A percentile compares a stretch with the other conserved stretches of the same genome.
phyloP scores from a whole-genome alignment of 2,888 invertebrate species.

The Oscheius onirici region DNA sequence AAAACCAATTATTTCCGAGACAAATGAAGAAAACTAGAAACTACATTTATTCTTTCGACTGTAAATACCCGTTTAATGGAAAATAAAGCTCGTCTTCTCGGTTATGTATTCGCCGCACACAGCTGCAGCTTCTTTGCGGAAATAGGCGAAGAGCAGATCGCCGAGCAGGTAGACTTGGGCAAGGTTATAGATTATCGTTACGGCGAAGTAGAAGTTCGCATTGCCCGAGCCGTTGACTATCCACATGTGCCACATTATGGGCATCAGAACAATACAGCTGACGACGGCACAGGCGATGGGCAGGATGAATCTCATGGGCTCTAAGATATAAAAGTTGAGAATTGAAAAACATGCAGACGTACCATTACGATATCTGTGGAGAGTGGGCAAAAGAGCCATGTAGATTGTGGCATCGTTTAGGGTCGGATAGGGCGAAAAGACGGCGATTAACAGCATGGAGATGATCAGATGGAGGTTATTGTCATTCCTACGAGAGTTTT shows the following conservation, averaged over 20 bases:
- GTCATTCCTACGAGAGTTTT: constrained; percentile 71
- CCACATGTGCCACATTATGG: constrained; percentile 97
- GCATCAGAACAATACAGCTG: constrained; percentile 86
- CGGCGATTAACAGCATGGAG: constrained; percentile 79
- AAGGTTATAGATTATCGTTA: constrained; percentile 90
- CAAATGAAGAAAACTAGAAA: background rate
- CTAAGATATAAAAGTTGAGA: background rate
- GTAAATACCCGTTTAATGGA: constrained; percentile 1
- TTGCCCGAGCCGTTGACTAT: constrained; percentile 97
- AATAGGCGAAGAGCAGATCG: constrained; percentile 48
- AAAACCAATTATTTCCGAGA: constrained; percentile 44
- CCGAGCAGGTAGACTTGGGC: constrained; percentile 77
- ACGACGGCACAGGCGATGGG: constrained; percentile 89
- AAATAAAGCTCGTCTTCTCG: constrained; percentile 33
- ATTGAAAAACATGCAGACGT: constrained; percentile 10
- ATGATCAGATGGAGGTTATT: constrained; percentile 74
- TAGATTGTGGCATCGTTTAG: constrained; percentile 93
- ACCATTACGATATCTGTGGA: constrained; percentile 79
- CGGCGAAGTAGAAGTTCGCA: constrained; percentile 99
- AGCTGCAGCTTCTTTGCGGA: constrained; percentile 37
- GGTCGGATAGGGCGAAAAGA: constrained; percentile 96
- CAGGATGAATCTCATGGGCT: constrained; percentile 91
- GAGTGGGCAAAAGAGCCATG: constrained; percentile 87
- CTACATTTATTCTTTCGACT: constrained; percentile 13
- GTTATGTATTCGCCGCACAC: constrained; percentile 37